Evolutionary conservation across 2,888 invertebrate species (phyloP), one percentile per base, ranked within the genome.

Genomic region (Rugalucina vietnamica): DNA sequence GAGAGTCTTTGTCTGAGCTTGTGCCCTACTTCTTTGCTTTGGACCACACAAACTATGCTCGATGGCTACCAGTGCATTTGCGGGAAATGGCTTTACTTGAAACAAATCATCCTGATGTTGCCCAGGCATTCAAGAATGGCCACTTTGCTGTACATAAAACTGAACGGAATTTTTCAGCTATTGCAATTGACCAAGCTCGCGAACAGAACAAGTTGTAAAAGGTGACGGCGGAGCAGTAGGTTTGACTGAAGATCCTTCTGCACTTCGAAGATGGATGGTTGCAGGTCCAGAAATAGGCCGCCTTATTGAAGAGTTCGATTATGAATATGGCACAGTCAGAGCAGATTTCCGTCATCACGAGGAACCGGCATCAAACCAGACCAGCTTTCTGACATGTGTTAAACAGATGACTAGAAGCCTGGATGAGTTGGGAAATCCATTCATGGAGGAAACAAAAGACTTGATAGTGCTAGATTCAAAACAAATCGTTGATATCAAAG

Each of bases 1-100:
- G 43, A 24, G 75, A 84, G 8, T 54, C 79, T 18, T 37, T 81
- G 10, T 29, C 50, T 24, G 27, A 29, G 43, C 43, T 43, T 43
- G 43, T 18, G 10, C 43, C 43, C 18, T 43, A 43, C 18, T 43
- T 43, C 43, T 43, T 43, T 43, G 43, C 43, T 8, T 18, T 43
- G 43, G 43, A 54, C n/a, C 54, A 54, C 54, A 54, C 54, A 18
- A 54, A 54, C 54, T 54, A 54, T 24, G 54, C 54, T n/a, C 54
- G 54, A 12, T 54, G 54, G 54, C 54, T 54, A 24, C n/a, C n/a
- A 24, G 54, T 54, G 12, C 43, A 43, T 43, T 18, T 43, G 8
- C 8, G 43, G 18, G 43, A 43, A 12, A 43, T 43, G 43, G 43
- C 43, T 18, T 12, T 43, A 18, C 8, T 43, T 43, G 43, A 43